phyloP scores from a whole-genome alignment of 2,113 vertebrate species.

The Chionis minor region DNA sequence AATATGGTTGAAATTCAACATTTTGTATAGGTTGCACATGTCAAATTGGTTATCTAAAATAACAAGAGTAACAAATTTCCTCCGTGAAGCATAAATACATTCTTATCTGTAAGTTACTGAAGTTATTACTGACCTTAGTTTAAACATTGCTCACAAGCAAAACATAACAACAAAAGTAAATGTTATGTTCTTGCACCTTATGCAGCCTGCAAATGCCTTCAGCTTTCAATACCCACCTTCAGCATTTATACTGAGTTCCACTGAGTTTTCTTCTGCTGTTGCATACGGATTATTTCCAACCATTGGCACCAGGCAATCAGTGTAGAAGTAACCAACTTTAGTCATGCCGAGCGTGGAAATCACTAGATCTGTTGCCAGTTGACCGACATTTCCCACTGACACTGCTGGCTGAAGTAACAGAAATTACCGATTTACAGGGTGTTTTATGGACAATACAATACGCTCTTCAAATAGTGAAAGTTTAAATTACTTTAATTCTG shows the following conservation, averaged over 20 bases:
- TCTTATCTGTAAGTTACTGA: not conserved
- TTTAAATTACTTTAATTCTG: not conserved
- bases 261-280: conserved; percentile 76
- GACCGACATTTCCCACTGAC: conserved; percentile 94
- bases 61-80: not conserved
- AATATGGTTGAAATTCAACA: not conserved
- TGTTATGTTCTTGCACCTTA: not conserved
- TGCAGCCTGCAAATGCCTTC: not conserved
- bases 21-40: not conserved
- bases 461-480: not conserved
- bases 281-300: conserved; percentile 92
- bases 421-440: not conserved
- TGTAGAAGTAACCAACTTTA: conserved; percentile 90
- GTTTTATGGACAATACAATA: not conserved
- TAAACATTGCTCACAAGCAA: not conserved
- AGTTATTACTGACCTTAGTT: not conserved
- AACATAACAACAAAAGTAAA: not conserved
- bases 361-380: conserved; percentile 89
- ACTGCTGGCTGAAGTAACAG: conserved; percentile 86
- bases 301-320: conserved; percentile 92
- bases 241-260: conserved; percentile 86
- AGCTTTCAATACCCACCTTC: conserved; percentile 81
- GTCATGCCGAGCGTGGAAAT: conserved; percentile 88
- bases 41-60: not conserved
- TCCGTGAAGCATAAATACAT: not conserved